Percentiles rank a stretch among this genome's conserved stretches.
Conservation (phyloP, 2,797 vertebrate species). For the Oreonectes daqikongensis region DNA sequence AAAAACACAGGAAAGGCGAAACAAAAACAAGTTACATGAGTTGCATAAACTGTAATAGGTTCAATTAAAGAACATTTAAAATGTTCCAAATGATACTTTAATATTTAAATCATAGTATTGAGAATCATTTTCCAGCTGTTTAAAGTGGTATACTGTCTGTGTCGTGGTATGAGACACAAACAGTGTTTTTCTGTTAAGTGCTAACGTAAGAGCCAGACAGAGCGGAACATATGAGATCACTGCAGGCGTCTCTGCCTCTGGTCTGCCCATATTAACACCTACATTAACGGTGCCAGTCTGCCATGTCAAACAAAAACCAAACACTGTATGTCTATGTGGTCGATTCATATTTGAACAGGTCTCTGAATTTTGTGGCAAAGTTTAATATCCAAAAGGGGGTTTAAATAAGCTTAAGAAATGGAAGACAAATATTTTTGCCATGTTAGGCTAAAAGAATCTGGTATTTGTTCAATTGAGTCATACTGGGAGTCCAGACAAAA, state of each 20-base stretch:
- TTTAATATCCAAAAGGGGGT: neutral
- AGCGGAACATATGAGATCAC: constrained; percentile 39
- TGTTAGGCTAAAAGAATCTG: neutral
- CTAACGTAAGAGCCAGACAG: neutral
- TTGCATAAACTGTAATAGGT: neutral
- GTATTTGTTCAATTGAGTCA: neutral
- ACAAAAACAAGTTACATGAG: neutral
- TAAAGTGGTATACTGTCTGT: constrained; percentile 10
- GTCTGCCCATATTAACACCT: constrained; percentile 28
- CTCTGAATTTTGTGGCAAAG: neutral
- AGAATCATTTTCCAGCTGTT: constrained; percentile 4
- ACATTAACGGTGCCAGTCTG: constrained; percentile 24
- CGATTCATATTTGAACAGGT: constrained; percentile 5
- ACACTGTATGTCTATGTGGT: constrained; percentile 28
- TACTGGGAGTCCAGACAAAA: neutral
- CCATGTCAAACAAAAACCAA: constrained; percentile 52
- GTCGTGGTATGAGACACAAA: constrained; percentile 30
- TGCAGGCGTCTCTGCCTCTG: neutral
- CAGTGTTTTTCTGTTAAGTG: constrained; percentile 6
- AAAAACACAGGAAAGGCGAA: neutral
- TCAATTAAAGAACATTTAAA: neutral
- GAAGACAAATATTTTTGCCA: neutral
- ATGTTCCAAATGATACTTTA: no score
- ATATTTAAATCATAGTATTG: no score
- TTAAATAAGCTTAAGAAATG: neutral